Conservation (phyloP, 2,797 vertebrate species). For the Thunnus albacares region DNA sequence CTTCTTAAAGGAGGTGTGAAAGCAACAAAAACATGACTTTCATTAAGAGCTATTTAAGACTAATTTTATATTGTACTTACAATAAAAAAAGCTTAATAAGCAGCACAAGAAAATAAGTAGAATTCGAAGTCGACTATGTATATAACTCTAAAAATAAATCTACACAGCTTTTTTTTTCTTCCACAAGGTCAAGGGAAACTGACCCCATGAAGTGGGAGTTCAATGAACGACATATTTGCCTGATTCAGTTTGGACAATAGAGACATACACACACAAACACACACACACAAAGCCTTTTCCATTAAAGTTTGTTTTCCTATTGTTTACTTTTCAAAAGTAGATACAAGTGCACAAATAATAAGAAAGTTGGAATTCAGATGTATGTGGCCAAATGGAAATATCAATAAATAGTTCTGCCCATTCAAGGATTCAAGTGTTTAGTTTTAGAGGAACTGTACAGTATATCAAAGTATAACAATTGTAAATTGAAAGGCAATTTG, state of each 20-base stretch:
- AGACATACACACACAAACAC: too few species aligned
- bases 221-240: background rate
- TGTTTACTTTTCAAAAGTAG: background rate
- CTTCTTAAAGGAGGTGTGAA: conserved; percentile 1
- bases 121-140: background rate
- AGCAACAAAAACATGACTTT: conserved; percentile 6
- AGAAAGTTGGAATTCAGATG: background rate
- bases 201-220: background rate
- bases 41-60: conserved; percentile 10
- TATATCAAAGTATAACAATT: background rate
- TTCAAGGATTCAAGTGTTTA: conserved; percentile 4
- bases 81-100: background rate
- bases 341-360: background rate
- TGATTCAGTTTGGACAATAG: background rate
- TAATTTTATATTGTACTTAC: background rate
- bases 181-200: conserved; percentile 4
- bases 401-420: background rate
- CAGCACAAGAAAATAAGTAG: background rate
- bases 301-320: background rate
- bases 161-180: background rate
- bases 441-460: background rate
- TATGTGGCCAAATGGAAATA: too few species aligned
- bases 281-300: background rate
- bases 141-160: conserved; percentile 1
- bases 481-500: background rate